phyloP scores from a whole-genome alignment of 2,888 invertebrate genomes.

The Malachius bipustulatus region DNA sequence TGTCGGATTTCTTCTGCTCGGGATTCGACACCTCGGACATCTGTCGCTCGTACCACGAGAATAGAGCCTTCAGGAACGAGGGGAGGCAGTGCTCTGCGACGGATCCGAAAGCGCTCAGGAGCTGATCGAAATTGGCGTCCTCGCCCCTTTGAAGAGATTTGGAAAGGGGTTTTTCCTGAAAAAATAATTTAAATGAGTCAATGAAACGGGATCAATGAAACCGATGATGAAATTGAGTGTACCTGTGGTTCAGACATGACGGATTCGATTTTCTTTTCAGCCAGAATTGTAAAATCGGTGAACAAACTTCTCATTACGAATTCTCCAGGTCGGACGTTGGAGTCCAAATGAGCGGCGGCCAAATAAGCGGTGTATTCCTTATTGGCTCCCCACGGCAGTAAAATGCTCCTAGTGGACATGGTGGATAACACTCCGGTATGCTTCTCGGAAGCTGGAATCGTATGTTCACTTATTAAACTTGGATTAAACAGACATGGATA shows the following conservation, averaged over 20 bases:
- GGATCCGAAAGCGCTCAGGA: conserved; percentile 81
- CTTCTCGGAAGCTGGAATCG: too few relatives aligned
- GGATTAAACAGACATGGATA: conserved; percentile 19
- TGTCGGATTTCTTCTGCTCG: conserved; percentile 50
- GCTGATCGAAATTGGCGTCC: conserved; percentile 88
- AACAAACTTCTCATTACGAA: conserved; percentile 93
- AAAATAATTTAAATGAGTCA: conserved; percentile 13
- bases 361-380: conserved; percentile 46
- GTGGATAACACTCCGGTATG: conserved; percentile 6
- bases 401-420: conserved; percentile 40
- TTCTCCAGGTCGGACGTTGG: conserved; percentile 77
- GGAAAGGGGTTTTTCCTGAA: conserved; percentile 82
- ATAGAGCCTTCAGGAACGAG: conserved; percentile 79
- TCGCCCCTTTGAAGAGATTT: conserved; percentile 94
- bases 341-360: conserved; percentile 42
- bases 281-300: conserved; percentile 87
- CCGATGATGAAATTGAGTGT: conserved; percentile 22
- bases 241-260: conserved; percentile 87
- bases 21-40: conserved; percentile 53
- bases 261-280: conserved; percentile 90
- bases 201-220: not conserved
- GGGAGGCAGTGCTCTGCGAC: conserved; percentile 97
- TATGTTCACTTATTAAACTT: too few relatives aligned
- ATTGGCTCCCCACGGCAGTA: conserved; percentile 75
- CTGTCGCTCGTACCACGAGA: conserved; percentile 90